Percentiles rank a stretch among this genome's conserved stretches.
phyloP scores from a whole-genome alignment of 1,140 invertebrate genomes.

The Probaryconus sp. region DNA sequence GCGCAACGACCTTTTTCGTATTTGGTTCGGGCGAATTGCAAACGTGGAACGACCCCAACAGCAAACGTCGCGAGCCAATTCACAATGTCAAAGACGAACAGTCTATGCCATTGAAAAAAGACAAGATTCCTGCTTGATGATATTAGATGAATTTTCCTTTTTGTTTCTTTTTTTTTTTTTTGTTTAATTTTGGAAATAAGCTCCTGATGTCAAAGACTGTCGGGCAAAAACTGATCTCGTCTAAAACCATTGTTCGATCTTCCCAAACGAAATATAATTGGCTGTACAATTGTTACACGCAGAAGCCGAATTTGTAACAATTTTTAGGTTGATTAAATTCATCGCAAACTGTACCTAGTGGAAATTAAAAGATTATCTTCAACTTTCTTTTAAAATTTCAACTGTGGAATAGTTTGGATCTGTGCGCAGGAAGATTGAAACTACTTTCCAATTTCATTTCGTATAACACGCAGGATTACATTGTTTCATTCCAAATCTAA shows the following conservation, averaged over 20 bases:
- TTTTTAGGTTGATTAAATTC: too few species aligned
- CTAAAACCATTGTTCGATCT: background rate
- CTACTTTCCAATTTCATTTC: too few species aligned
- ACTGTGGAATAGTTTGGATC: too few species aligned
- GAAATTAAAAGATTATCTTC: too few species aligned
- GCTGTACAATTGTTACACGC: too few species aligned
- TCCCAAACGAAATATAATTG: background rate
- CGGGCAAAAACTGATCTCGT: constrained; percentile 16
- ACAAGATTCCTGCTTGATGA: constrained; percentile 44
- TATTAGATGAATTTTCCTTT: too few species aligned
- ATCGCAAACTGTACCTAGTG: too few species aligned
- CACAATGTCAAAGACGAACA: constrained; percentile 10
- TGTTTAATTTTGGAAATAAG: background rate
- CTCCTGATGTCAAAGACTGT: constrained; percentile 2
- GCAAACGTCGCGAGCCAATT: constrained; percentile 14
- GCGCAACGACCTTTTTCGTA: constrained; percentile 83
- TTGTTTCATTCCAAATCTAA: too few species aligned
- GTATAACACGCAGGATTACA: too few species aligned
- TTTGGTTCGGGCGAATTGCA: constrained; percentile 86
- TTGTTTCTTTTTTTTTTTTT: background rate
- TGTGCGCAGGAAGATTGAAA: too few species aligned
- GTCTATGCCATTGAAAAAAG: constrained; percentile 58
- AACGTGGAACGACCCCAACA: constrained; percentile 80
- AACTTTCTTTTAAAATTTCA: too few species aligned
- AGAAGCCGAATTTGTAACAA: too few species aligned